These are phyloP conservation scores for Nasonia giraulti DNA, from an alignment of 1,140 invertebrate species.

Conservation along the genomic window DNA sequence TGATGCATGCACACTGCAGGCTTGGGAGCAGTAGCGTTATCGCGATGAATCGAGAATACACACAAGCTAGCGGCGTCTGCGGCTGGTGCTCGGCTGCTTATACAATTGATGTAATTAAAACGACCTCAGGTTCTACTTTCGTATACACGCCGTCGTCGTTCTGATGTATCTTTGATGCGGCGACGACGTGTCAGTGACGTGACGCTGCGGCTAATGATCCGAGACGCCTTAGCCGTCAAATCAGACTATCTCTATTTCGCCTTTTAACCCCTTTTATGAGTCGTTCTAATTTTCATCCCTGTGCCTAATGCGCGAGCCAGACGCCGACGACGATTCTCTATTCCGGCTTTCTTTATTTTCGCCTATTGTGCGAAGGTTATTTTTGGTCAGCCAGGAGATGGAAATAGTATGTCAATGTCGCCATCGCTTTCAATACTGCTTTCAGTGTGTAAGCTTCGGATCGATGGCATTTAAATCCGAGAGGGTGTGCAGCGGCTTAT, in stretches of 20 bases:
- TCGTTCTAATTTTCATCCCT: background rate
- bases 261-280: background rate
- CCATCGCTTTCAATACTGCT: background rate
- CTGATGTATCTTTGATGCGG: background rate
- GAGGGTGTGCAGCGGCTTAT: background rate
- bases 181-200: background rate
- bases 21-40: background rate
- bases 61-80: background rate
- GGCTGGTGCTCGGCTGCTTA: background rate
- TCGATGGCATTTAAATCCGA: background rate
- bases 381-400: background rate
- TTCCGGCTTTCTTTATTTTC: background rate
- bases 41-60: background rate
- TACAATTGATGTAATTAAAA: constrained; percentile 49
- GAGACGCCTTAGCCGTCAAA: constrained; percentile 5
- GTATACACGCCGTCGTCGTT: background rate
- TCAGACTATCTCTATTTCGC: background rate
- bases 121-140: constrained; percentile 46
- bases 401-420: background rate
- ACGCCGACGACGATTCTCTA: background rate
- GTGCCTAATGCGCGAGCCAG: background rate
- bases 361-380: background rate
- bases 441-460: background rate
- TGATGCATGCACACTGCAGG: background rate
- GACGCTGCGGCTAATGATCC: constrained; percentile 2